Evolutionary conservation across 2,113 vertebrate species (phyloP).

Genomic region (Sceloporus undulatus): DNA sequence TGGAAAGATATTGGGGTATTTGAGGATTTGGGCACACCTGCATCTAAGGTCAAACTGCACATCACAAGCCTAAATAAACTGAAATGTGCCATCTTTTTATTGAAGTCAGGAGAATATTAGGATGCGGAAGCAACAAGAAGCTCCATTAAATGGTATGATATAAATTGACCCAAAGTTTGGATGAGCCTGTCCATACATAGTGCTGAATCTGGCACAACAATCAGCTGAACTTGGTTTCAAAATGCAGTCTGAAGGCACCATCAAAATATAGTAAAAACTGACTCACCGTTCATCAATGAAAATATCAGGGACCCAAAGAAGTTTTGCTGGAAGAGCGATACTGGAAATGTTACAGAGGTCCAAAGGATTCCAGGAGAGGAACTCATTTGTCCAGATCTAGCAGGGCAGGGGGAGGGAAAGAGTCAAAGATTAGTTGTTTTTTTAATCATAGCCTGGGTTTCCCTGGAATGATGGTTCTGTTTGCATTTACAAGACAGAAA

Average conservation of each 20-base stretch:
- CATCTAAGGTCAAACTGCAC: no score
- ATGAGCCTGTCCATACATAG: no score
- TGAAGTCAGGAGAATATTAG: no score
- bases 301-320: constrained; percentile 51
- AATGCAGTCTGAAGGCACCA: neutral
- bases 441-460: neutral
- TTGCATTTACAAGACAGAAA: neutral
- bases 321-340: constrained; percentile 27
- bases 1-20: no score
- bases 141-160: no score
- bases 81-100: no score
- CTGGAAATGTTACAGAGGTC: constrained; percentile 45
- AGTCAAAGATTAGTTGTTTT: neutral
- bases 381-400: constrained; percentile 55
- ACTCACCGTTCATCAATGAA: constrained; percentile 52
- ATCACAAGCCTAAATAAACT: no score
- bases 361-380: constrained; percentile 45
- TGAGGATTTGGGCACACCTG: no score
- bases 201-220: neutral
- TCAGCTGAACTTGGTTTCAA: neutral
- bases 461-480: neutral
- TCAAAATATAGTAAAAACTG: neutral
- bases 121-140: no score
- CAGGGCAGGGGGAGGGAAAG: neutral
- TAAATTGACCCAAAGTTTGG: no score